Base-by-base conservation (phyloP, 1,140 invertebrate species). In the Rhagoletis zephyria region DNA sequence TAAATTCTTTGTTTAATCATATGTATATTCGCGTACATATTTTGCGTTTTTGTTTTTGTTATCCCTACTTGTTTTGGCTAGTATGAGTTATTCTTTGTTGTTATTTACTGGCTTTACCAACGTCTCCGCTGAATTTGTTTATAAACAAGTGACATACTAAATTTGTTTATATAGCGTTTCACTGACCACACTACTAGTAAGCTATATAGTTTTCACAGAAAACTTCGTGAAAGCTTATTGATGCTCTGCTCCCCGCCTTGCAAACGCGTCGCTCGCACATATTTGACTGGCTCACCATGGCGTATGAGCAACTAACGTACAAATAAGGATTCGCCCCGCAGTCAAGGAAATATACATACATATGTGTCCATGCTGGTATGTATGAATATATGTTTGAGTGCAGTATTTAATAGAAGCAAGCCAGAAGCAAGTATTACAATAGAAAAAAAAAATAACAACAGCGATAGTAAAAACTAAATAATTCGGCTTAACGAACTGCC, bases 391-490 rank as follows among this genome's bases (percentile, higher is more conserved):
- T n/a, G n/a, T n/a, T n/a, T n/a, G n/a, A n/a, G n/a, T n/a, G n/a
- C n/a, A n/a, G n/a, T n/a, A n/a, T n/a, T n/a, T n/a, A n/a, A n/a
- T n/a, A n/a, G n/a, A n/a, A 42, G 67, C 42, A 70, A 42, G 67
- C 40, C 10, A 16, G 67, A 14, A 45, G 30, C 5, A 65, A 65
- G 45, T 51, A n/a, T 7, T 19, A 5, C 45, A 51, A 77, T 19
- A 1, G 56, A 81, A 19, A 70, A n/a, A n/a, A n/a, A n/a, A 81
- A 81, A 56, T 56, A 77, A 3, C 45, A 56, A 16, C 48, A 81
- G 48, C 74, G 14, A 19, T 81, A 51, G 74, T 51, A 9, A 81
- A 67, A 81, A 81, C 74, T 81, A 81, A 81, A 81, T 81, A 81
- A 81, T 81, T 59, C 51, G 48, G 74, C 74, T 81, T 81, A 81